Evolutionary conservation across 2,113 vertebrate species (phyloP).

Genomic region (Ptilonorhynchus violaceus): DNA sequence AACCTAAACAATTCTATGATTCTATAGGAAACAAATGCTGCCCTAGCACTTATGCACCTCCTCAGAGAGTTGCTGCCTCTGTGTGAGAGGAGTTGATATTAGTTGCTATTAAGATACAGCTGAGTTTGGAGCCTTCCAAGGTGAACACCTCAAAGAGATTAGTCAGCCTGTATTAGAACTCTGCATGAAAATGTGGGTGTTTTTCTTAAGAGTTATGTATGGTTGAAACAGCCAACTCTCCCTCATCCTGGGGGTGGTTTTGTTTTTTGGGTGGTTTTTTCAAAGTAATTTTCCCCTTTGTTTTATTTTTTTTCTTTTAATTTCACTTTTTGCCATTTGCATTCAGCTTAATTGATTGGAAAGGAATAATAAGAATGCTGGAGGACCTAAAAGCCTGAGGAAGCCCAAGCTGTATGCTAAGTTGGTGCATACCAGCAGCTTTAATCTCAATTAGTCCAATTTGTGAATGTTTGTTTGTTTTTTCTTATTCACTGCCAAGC

Average conservation of each 20-base stretch:
- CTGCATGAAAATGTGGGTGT: background rate
- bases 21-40: background rate
- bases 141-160: background rate
- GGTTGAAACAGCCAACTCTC: background rate
- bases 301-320: background rate
- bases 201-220: background rate
- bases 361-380: background rate
- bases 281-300: background rate
- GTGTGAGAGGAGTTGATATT: background rate
- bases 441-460: conserved; percentile 35
- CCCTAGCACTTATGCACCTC: background rate
- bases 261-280: background rate
- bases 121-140: background rate
- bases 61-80: background rate
- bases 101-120: conserved; percentile 14
- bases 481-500: conserved; percentile 28
- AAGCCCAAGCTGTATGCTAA: background rate
- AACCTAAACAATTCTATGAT: background rate
- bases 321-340: background rate
- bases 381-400: background rate
- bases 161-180: background rate
- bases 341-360: conserved; percentile 21
- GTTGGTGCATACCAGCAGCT: conserved; percentile 34
- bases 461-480: conserved; percentile 40
- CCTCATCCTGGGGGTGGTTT: background rate